These are phyloP conservation scores for Campoplex capitator DNA, from an alignment of 2,888 invertebrate genomes.

Conservation along the genomic window DNA sequence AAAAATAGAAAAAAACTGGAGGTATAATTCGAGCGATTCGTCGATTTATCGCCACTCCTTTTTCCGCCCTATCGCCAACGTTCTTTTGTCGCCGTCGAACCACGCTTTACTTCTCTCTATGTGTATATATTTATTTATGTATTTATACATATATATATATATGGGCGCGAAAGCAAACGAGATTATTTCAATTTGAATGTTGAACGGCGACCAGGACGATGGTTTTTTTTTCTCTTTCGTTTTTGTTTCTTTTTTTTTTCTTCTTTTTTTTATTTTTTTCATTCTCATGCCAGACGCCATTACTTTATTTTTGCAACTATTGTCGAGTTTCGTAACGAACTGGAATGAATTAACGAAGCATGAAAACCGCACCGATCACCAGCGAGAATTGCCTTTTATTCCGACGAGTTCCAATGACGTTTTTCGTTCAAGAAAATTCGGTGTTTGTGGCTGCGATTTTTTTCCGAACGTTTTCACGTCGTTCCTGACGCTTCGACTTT, in stretches of 20 bases:
- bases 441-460: not conserved
- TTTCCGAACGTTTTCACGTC: not conserved
- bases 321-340: conserved; percentile 73
- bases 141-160: conserved; percentile 9
- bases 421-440: not conserved
- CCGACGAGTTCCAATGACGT: not conserved
- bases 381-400: not conserved
- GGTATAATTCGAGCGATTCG: conserved; percentile 63
- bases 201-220: conserved; percentile 58
- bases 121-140: not conserved
- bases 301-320: conserved; percentile 57
- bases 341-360: conserved; percentile 78
- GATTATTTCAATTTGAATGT: conserved; percentile 79
- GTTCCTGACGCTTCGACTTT: not conserved
- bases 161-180: conserved; percentile 59
- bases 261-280: not conserved
- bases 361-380: conserved; percentile 72
- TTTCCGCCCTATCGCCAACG: conserved; percentile 63
- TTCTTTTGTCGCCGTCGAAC: conserved; percentile 67
- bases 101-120: conserved; percentile 20
- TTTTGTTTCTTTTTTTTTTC: too few species aligned
- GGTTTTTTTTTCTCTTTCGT: too few species aligned
- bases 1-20: conserved; percentile 27
- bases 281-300: not conserved
- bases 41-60: conserved; percentile 70